Evolutionary conservation across 2,797 vertebrate genomes (phyloP), one percentile per base, ranked within the genome.

Genomic region (Pseudotriccus pelzelni): DNA sequence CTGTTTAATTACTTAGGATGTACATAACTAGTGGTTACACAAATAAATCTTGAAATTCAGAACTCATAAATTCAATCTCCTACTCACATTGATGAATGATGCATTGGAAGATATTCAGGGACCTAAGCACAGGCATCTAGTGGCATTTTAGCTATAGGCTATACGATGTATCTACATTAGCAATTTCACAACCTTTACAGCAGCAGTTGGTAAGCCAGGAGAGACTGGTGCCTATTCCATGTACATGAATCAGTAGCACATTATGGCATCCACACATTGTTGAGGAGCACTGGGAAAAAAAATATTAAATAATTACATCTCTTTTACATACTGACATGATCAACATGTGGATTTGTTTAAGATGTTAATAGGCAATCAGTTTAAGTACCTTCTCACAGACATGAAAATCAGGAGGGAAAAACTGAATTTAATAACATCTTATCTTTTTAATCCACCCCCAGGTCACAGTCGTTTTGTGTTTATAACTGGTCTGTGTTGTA

Each of bases 21-120:
- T 56, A 63, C 52, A 39, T 36, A 85, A 69, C 43, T 68, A 56
- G 27, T 64, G 15, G 55, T 85, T 78, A 66, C 41, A 84, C 34
- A 88, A 88, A 89, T 77, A 87, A 89, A 69, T 69, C 50, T 82
- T 82, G 37, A 89, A 73, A 88, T 91, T 86, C 63, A 53, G 50
- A 75, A 50, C 52, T 88, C 3, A 1, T 41, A 59, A 87, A 84
- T 78, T 91, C 34, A 49, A 20, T 81, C 43, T 89, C 52, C 46
- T 75, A 14, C 5, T 6, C 68, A 44, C 2, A 4, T 34, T n/a
- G 28, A 14, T 49, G 56, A 87, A 59, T 62, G 73, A 64, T 53
- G 68, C 18, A 44, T 47, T 88, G 34, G 46, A 89, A 88, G 62
- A 90, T 69, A 90, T 73, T 84, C 69, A 86, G 39, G 23, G 73